Evolutionary conservation across 2,113 vertebrate genomes (phyloP), one percentile per base, ranked within the genome.

Genomic region (Clarias gariepinus): DNA sequence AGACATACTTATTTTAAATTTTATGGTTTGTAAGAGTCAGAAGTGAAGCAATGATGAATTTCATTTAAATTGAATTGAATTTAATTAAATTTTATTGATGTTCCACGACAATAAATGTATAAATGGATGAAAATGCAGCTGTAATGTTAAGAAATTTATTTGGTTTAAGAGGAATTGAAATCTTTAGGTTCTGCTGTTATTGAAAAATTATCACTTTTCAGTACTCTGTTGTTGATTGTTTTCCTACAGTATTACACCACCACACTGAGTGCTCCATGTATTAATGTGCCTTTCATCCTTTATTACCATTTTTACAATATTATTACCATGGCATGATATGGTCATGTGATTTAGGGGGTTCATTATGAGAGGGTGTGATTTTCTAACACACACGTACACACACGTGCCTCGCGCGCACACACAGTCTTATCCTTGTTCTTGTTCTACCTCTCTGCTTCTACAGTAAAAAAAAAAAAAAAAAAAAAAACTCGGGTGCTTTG

Each of bases 401-500:
- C 69, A 36, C n/a, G n/a, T n/a, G n/a, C n/a, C 12, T 53, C 66
- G 66, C 53, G 16, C 77, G 36, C 18, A 47, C 10, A 47, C 28
- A n/a, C 55, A 28, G 23, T 66, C n/a, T 2, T 76, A 57, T 41
- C 64, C 60, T 66, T 76, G n/a, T 81, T 57, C 82, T 19, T 88
- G 64, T 82, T 79, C 53, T 81, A 85, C 30, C 61, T 76, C 76
- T 63, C 68, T 25, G 36, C 25, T 78, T 87, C 60, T 76, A 71
- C 73, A 86, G 85, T 91, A n/a, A 73, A 88, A 87, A 81, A 33
- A 74, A 25, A 16, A 55, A n/a, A 15, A 55, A 33, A 83, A 36
- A 60, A 83, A 87, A 73, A 82, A 76, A 80, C 83, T 83, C 36
- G 47, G 77, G 88, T 91, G 33, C 87, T 93, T 93, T 93, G 83